Percentiles rank a stretch among this genome's conserved stretches.
Conservation (phyloP, 2,113 vertebrate species). For the Centropristis striata region DNA sequence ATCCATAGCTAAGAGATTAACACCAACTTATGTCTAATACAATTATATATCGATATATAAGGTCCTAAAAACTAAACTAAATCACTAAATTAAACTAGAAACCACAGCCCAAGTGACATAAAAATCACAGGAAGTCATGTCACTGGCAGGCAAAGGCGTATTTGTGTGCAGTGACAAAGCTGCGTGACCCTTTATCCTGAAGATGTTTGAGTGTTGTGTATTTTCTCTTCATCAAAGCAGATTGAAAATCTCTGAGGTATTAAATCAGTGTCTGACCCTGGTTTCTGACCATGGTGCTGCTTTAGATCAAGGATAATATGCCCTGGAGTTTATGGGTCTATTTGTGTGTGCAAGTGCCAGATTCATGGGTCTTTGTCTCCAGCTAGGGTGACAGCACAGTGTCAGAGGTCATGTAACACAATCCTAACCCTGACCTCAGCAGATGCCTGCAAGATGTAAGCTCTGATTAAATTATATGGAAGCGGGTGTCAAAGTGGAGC, state of each 20-base stretch:
- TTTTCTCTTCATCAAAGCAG: background rate
- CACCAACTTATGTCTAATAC: background rate
- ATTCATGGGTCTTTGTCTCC: background rate
- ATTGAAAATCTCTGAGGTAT: slow-evolving; percentile 22
- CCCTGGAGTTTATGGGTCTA: background rate
- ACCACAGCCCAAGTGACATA: background rate
- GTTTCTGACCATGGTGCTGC: background rate
- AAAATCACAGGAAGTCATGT: slow-evolving; percentile 20
- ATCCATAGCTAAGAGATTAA: background rate
- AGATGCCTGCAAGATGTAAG: slow-evolving; percentile 42
- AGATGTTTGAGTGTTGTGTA: background rate
- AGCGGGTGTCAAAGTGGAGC: background rate
- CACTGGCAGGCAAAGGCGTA: background rate
- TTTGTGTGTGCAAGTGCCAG: background rate
- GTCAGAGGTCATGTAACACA: slow-evolving; percentile 51
- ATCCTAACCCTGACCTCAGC: slow-evolving; percentile 35
- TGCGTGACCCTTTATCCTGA: background rate
- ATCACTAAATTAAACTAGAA: background rate
- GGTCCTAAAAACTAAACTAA: background rate
- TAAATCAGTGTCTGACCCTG: slow-evolving; percentile 14
- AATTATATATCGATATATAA: background rate
- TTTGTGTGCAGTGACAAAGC: background rate
- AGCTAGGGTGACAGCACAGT: background rate
- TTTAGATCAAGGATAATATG: background rate
- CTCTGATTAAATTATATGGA: slow-evolving; percentile 32